phyloP scores from a whole-genome alignment of 1,140 invertebrate species.

The Bathynomus jamesi region DNA sequence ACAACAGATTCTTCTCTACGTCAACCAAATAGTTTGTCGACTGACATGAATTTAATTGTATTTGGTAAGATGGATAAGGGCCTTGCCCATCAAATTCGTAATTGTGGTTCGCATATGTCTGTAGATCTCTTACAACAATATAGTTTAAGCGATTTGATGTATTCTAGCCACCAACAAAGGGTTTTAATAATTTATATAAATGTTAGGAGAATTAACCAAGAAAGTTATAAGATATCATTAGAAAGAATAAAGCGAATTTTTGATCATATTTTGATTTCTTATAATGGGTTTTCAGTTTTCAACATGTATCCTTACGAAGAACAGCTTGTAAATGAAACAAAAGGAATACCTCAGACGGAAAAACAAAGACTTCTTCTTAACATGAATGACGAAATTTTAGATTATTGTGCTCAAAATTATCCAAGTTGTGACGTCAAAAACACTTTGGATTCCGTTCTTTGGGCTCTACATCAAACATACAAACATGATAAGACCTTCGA shows the following conservation, averaged over 20 bases:
- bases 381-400: constrained; percentile 25
- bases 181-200: constrained; percentile 28
- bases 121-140: constrained; percentile 24
- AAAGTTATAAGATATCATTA: constrained; percentile 21
- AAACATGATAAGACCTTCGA: constrained; percentile 25
- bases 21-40: background rate
- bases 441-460: constrained; percentile 10
- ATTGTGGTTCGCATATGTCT: constrained; percentile 17
- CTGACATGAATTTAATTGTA: constrained; percentile 16
- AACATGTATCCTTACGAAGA: constrained; percentile 16
- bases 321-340: constrained; percentile 1
- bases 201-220: constrained; percentile 21
- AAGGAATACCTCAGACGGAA: constrained; percentile 5
- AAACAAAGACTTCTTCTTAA: constrained; percentile 16
- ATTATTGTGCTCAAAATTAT: constrained; percentile 28
- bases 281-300: constrained; percentile 23
- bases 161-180: constrained; percentile 15
- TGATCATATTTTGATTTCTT: constrained; percentile 17
- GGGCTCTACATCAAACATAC: constrained; percentile 16
- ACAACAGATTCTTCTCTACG: background rate
- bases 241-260: constrained; percentile 22
- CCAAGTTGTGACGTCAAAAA: constrained; percentile 17
- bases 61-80: constrained; percentile 17
- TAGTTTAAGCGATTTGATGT: constrained; percentile 16
- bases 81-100: constrained; percentile 17